Conservation (phyloP, 2,888 invertebrate species). For the Temnothorax rugatulus region DNA sequence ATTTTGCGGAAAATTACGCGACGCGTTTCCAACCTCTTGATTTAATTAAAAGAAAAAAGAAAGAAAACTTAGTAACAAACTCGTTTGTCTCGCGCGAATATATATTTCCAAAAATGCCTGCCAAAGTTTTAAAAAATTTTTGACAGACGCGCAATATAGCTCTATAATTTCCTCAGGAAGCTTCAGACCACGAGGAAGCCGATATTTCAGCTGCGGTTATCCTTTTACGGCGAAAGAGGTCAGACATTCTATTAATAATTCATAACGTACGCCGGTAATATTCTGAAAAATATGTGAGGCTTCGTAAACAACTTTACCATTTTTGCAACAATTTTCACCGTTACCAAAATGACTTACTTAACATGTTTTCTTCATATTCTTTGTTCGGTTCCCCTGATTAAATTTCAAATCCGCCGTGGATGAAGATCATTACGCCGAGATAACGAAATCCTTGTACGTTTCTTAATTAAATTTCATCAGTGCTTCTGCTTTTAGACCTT, state of each 20-base stretch:
- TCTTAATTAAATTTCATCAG: slow-evolving; percentile 1
- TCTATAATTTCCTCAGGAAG: neutral
- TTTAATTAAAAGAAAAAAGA: neutral
- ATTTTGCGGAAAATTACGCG: neutral
- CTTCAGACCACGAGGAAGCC: neutral
- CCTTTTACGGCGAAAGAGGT: neutral
- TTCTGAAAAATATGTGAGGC: neutral
- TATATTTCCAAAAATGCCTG: neutral
- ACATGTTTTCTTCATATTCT: neutral
- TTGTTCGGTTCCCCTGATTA: neutral
- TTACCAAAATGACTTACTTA: neutral
- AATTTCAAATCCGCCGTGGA: neutral
- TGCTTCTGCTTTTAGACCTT: neutral
- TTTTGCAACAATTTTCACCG: neutral
- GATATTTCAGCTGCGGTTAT: neutral
- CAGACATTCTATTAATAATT: slow-evolving; percentile 30
- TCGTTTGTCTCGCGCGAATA: neutral
- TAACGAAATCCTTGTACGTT: neutral
- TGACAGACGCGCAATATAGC: neutral
- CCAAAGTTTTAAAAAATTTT: neutral
- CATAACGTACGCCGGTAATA: neutral
- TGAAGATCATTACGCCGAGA: neutral
- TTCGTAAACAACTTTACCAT: neutral
- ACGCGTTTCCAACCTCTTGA: neutral
- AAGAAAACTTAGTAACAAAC: neutral